Percentiles rank a stretch among this genome's conserved stretches.
Conservation (phyloP, 2,113 vertebrate genomes). For the Brienomyrus longianalis region DNA sequence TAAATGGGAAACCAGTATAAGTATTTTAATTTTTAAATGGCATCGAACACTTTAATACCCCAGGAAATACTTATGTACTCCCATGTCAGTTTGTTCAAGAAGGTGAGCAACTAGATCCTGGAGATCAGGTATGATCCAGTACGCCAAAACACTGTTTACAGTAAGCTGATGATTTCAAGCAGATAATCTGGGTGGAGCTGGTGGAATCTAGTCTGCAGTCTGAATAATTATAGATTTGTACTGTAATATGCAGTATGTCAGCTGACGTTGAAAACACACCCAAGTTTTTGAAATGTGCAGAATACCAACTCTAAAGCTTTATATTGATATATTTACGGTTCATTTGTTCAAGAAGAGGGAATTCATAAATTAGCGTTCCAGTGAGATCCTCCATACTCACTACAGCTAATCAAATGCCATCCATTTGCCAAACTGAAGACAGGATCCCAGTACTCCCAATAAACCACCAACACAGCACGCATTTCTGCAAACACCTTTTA, state of each 20-base stretch:
- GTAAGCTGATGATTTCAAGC: background rate
- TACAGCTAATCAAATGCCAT: background rate
- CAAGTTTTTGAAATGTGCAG: background rate
- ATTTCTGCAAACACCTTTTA: background rate
- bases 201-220: background rate
- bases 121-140: background rate
- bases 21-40: background rate
- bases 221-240: background rate
- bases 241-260: background rate
- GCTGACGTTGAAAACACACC: background rate
- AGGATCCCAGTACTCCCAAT: background rate
- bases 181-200: background rate
- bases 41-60: background rate
- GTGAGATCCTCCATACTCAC: background rate
- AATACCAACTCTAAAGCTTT: background rate
- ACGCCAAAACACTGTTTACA: background rate
- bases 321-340: background rate
- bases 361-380: background rate
- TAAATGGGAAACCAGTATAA: background rate
- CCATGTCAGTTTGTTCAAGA: background rate
- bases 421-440: background rate
- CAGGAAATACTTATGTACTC: background rate
- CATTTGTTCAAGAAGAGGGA: background rate
- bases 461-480: background rate
- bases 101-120: background rate